Conservation (phyloP, 2,888 invertebrate species). For the Scaeva pyrastri region DNA sequence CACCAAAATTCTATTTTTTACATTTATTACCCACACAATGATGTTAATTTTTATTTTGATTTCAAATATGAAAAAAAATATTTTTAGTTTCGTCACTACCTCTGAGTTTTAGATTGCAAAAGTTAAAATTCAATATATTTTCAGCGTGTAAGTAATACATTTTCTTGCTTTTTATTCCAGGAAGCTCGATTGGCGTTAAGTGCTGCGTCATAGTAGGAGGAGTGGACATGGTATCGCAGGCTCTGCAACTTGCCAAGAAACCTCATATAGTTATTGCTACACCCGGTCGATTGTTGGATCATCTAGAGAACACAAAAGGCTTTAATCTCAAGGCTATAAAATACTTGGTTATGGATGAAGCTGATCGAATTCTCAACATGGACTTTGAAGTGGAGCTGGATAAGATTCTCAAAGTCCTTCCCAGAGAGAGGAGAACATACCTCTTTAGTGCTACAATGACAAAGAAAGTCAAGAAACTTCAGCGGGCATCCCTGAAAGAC, state of each 20-base stretch:
- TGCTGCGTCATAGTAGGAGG: slow-evolving; percentile 99
- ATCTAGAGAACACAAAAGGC: slow-evolving; percentile 98
- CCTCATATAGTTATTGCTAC: slow-evolving; percentile 99
- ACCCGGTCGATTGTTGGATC: slow-evolving; percentile 97
- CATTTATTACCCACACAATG: slow-evolving; percentile 75
- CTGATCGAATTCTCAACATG: slow-evolving; percentile 99
- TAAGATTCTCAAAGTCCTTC: slow-evolving; percentile 95
- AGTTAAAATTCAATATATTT: neutral
- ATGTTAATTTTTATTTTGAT: slow-evolving; percentile 79
- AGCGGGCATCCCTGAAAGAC: slow-evolving; percentile 96
- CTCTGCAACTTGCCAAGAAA: slow-evolving; percentile 95
- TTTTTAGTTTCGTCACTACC: slow-evolving; percentile 82
- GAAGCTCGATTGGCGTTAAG: slow-evolving; percentile 95
- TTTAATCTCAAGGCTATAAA: slow-evolving; percentile 95
- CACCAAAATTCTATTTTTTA: neutral
- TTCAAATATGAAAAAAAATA: slow-evolving; percentile 78
- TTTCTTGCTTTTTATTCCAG: slow-evolving; percentile 82
- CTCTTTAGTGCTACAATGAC: slow-evolving; percentile 99
- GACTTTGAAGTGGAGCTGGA: slow-evolving; percentile 99
- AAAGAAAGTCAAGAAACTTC: slow-evolving; percentile 97
- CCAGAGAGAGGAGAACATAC: slow-evolving; percentile 95
- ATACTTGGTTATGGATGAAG: slow-evolving; percentile 99
- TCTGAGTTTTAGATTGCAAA: slow-evolving; percentile 78
- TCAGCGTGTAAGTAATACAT: neutral
- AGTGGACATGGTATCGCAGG: slow-evolving; percentile 98